Conservation (phyloP, 1,140 invertebrate species). For the Drosophila guanche region DNA sequence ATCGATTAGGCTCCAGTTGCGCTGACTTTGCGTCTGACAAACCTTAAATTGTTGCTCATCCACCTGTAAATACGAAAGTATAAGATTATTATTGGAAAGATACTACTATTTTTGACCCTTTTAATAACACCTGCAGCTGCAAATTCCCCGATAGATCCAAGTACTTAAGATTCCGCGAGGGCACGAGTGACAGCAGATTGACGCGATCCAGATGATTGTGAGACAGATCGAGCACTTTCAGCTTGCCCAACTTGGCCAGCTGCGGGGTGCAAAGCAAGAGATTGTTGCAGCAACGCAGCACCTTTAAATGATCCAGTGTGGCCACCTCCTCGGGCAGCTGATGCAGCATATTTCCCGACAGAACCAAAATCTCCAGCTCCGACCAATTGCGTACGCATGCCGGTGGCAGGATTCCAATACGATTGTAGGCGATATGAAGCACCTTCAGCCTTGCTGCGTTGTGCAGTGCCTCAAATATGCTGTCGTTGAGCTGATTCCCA, state of each 20-base stretch:
- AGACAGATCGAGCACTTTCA: slow-evolving; percentile 92
- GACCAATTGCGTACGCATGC: slow-evolving; percentile 90
- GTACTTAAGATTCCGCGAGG: slow-evolving; percentile 90
- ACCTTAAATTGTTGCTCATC: slow-evolving; percentile 91
- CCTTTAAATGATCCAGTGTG: slow-evolving; percentile 88
- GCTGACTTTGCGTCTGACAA: slow-evolving; percentile 87
- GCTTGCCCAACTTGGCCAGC: slow-evolving; percentile 88
- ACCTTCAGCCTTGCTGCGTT: slow-evolving; percentile 87
- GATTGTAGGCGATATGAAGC: slow-evolving; percentile 91
- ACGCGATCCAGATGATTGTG: slow-evolving; percentile 92
- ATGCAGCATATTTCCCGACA: slow-evolving; percentile 92
- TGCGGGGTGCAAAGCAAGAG: slow-evolving; percentile 89
- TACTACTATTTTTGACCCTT: too few species aligned
- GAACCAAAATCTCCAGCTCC: slow-evolving; percentile 91
- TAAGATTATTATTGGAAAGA: neutral
- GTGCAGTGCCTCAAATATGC: slow-evolving; percentile 87
- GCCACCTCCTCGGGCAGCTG: slow-evolving; percentile 91
- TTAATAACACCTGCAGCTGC: slow-evolving; percentile 85
- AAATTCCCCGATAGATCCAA: slow-evolving; percentile 93
- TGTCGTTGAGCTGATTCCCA: slow-evolving; percentile 90
- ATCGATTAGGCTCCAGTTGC: slow-evolving; percentile 92
- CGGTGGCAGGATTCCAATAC: slow-evolving; percentile 89
- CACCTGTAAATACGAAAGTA: slow-evolving; percentile 79
- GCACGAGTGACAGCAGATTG: slow-evolving; percentile 89
- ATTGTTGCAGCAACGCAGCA: slow-evolving; percentile 93